These are phyloP conservation scores for Drosophila ficusphila DNA, from an alignment of 1,140 invertebrate genomes.

Conservation along the genomic window DNA sequence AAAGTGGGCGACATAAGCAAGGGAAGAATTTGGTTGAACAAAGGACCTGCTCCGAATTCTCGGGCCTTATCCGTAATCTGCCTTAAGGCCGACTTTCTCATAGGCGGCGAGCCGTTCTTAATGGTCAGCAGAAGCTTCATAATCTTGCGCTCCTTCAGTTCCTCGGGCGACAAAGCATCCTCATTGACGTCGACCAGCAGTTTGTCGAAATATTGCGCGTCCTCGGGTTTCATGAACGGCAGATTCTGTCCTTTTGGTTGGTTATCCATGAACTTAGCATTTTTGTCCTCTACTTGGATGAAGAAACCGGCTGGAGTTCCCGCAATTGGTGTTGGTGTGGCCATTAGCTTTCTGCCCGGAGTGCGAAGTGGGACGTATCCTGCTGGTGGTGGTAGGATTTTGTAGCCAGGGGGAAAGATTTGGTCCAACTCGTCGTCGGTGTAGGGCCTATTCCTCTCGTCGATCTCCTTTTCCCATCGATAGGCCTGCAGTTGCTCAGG, in stretches of 20 bases:
- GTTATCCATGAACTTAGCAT: conserved; percentile 96
- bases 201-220: conserved; percentile 99
- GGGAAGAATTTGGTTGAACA: conserved; percentile 99
- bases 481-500: conserved; percentile 99
- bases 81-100: conserved; percentile 98
- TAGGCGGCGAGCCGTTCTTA: conserved; percentile 99
- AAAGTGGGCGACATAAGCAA: conserved; percentile 99
- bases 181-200: conserved; percentile 99
- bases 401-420: conserved; percentile 99
- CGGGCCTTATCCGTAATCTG: conserved; percentile 99
- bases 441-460: conserved; percentile 97
- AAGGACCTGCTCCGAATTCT: conserved; percentile 98
- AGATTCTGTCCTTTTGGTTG: conserved; percentile 97
- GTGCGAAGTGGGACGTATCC: conserved; percentile 99
- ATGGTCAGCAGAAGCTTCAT: conserved; percentile 99
- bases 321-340: conserved; percentile 98
- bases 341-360: conserved; percentile 97
- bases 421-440: conserved; percentile 98
- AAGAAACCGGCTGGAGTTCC: conserved; percentile 97
- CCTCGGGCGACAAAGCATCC: conserved; percentile 96
- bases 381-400: conserved; percentile 97
- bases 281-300: conserved; percentile 94
- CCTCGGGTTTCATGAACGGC: conserved; percentile 99
- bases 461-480: conserved; percentile 99
- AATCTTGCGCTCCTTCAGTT: conserved; percentile 99